Evolutionary conservation across 2,113 vertebrate species (phyloP).

Genomic region (human (Homo sapiens)): GRCh38 chr13:27313001-27313500

Average conservation of each 20-base stretch:
- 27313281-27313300: background rate
- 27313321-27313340: background rate
- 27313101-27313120: background rate
- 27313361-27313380: background rate
- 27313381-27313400: background rate
- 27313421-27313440: background rate
- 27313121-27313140: background rate
- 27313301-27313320: background rate
- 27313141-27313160: background rate
- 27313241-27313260: background rate
- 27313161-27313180: background rate
- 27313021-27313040: background rate
- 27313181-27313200: background rate
- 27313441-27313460: background rate
- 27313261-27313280: background rate
- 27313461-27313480: background rate
- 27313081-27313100: background rate
- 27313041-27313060: background rate
- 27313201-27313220: background rate
- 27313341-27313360: background rate
- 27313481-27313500: background rate
- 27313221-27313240: background rate
- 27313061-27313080: background rate
- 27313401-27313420: background rate
- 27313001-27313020: too few species aligned